phyloP scores from a whole-genome alignment of 1,140 invertebrate species.

The Penaeus japonicus region DNA sequence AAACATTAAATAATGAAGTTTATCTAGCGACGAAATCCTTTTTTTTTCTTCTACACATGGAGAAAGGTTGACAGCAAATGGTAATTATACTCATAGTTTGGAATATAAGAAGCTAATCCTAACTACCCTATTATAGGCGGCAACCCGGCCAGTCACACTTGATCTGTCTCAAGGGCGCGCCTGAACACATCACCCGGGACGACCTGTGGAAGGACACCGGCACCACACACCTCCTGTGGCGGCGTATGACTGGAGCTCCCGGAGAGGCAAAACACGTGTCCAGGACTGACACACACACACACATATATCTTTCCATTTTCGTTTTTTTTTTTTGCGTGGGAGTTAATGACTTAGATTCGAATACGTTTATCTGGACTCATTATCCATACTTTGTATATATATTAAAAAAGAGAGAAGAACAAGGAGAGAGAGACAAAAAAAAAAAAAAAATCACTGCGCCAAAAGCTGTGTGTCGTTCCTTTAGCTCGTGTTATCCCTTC shows the following conservation, averaged over 20 bases:
- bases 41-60: conserved; percentile 36
- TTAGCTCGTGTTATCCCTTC: background rate
- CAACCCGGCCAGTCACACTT: background rate
- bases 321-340: too few relatives aligned
- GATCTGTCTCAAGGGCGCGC: background rate
- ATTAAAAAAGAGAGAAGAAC: too few relatives aligned
- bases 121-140: conserved; percentile 37
- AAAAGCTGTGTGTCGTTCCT: background rate
- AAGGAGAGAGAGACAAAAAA: too few relatives aligned
- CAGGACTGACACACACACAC: background rate
- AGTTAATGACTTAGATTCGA: too few relatives aligned
- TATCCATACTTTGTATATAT: too few relatives aligned
- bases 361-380: too few relatives aligned
- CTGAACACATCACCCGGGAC: conserved; percentile 41
- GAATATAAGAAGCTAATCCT: conserved; percentile 53
- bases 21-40: conserved; percentile 23
- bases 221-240: conserved; percentile 16
- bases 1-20: conserved; percentile 34
- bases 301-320: too few relatives aligned
- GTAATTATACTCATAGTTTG: conserved; percentile 42
- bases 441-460: too few relatives aligned
- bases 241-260: background rate
- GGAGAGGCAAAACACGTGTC: background rate
- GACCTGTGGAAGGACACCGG: background rate
- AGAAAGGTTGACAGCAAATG: conserved; percentile 46